Conservation (phyloP, 2,113 vertebrate genomes). For the Gallinago paraguaiae region DNA sequence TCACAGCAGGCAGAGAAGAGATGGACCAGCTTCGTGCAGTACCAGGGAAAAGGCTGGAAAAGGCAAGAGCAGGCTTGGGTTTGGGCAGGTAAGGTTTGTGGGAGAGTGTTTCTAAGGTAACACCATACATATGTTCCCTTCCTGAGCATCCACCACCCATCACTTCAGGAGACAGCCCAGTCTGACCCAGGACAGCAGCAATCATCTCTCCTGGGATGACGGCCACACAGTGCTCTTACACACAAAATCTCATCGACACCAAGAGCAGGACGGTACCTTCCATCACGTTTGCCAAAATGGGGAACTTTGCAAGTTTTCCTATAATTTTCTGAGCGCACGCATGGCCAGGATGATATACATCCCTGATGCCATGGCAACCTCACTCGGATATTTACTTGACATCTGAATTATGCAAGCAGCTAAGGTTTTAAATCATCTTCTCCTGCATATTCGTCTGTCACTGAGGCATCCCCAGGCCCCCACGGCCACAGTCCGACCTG, state of each 20-base stretch:
- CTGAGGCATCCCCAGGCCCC: background rate
- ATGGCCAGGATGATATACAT: background rate
- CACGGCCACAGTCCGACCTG: rapidly evolving
- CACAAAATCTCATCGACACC: background rate
- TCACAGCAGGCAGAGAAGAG: background rate
- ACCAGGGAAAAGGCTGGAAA: background rate
- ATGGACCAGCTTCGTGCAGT: background rate
- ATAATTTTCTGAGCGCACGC: background rate
- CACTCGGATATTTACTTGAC: background rate
- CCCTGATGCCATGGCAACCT: background rate
- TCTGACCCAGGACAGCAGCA: background rate
- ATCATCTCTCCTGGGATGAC: background rate
- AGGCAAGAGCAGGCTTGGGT: background rate
- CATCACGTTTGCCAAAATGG: background rate
- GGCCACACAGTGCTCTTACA: background rate
- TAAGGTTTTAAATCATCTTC: background rate
- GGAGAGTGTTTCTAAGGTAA: background rate
- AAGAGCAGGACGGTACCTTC: background rate
- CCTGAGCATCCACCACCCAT: background rate
- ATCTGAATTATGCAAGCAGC: background rate
- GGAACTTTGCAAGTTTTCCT: background rate
- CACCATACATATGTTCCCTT: background rate
- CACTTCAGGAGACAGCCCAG: background rate
- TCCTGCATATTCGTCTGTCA: background rate
- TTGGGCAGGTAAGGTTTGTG: background rate